Base-by-base conservation (phyloP, 2,888 invertebrate genomes). In the Carcina quercana region DNA sequence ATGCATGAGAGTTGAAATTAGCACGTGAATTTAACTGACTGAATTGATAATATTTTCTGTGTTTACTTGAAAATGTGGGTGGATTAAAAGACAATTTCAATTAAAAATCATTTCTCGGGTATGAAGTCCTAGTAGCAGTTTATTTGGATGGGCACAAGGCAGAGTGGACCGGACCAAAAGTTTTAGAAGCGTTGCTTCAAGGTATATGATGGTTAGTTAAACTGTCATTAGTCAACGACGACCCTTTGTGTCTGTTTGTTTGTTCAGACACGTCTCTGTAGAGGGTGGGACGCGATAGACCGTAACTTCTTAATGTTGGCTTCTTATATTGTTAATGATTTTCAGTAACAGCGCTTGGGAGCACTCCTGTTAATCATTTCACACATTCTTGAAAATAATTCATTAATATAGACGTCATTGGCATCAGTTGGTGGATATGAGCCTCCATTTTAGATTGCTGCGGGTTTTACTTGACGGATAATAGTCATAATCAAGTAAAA, bases 181-280 rank as follows among this genome's bases (percentile, higher is more conserved):
- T 33, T 44, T 42, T 43, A 40, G 43, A 42, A 40, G 38, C 40
- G n/a, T n/a, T n/a, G n/a, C n/a, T n/a, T n/a, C n/a, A n/a, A n/a
- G n/a, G n/a, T n/a, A n/a, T 39, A 38, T 44, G 42, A 47, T 47
- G 59, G 42, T 43, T 50, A 56, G 53, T 55, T 54, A 57, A 57
- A 52, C 45, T 40, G 47, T 53, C 55, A 59, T 59, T 48, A 57
- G 50, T 59, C 58, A 59, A 48, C 32, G 30, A 25, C 34, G 37
- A 44, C 47, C 43, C 48, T 54, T 52, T 50, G 40, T 36, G 32
- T 31, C 30, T 37, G 40, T 43, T 29, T 43, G 37, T 41, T 37
- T 40, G 37, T 25, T 22, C 19, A 27, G 28, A 38, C 30, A 32
- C 28, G 13, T 15, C 22, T 13, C 26, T 22, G 30, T 21, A 28